Conservation (phyloP, 2,113 vertebrate species). For the Colinus virginianus region DNA sequence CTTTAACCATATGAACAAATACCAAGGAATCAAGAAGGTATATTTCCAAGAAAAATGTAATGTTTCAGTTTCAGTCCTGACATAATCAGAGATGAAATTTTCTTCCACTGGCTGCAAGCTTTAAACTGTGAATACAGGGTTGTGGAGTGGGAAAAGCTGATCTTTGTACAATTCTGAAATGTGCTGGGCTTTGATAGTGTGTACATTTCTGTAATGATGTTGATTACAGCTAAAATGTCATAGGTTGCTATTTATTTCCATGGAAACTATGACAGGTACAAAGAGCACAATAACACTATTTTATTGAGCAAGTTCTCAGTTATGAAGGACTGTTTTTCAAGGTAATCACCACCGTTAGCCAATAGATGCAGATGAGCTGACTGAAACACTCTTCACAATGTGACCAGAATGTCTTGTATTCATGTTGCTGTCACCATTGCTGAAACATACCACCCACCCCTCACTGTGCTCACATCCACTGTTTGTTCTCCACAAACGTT, state of each 20-base stretch:
- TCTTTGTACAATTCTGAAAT: background rate
- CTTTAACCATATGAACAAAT: background rate
- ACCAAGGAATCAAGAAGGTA: background rate
- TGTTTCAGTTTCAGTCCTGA: background rate
- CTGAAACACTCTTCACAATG: too few relatives aligned
- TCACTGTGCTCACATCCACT: too few relatives aligned
- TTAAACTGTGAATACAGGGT: background rate
- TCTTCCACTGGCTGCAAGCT: background rate
- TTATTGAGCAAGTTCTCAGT: too few relatives aligned
- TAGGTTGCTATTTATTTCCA: background rate
- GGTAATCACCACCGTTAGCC: too few relatives aligned
- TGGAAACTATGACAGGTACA: too few relatives aligned
- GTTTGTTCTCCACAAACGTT: too few relatives aligned
- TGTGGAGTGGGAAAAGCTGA: background rate
- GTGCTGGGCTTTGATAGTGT: background rate
- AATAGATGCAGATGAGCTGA: too few relatives aligned
- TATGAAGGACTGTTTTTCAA: too few relatives aligned
- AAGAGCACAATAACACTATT: too few relatives aligned
- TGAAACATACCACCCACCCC: too few relatives aligned
- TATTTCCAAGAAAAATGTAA: background rate
- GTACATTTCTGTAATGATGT: background rate
- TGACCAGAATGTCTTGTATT: too few relatives aligned
- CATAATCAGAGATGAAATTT: background rate
- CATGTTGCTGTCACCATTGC: too few relatives aligned
- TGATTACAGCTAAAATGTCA: background rate